Evolutionary conservation across 2,888 invertebrate genomes (phyloP).

Genomic region (Drosophila emarginata): DNA sequence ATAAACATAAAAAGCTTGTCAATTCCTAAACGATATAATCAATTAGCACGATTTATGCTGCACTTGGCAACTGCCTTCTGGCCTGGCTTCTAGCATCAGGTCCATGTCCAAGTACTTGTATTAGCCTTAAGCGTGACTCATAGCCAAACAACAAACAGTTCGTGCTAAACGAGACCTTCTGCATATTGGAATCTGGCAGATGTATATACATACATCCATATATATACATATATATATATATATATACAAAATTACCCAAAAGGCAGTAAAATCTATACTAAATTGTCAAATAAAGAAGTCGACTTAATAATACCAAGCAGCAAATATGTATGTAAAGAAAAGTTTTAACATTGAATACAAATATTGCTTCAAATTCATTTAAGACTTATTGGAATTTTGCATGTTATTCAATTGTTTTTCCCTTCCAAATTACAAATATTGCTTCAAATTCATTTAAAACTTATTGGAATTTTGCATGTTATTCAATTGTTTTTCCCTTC

Average conservation of each 20-base stretch:
- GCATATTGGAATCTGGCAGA: slow-evolving; percentile 51
- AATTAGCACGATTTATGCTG: slow-evolving; percentile 77
- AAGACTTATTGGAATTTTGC: too few relatives aligned
- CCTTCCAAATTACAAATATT: too few relatives aligned
- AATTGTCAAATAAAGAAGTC: not conserved
- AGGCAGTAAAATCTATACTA: slow-evolving; percentile 39
- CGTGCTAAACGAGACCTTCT: slow-evolving; percentile 76
- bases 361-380: too few relatives aligned
- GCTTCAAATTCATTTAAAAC: too few relatives aligned
- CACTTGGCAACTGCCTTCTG: slow-evolving; percentile 52
- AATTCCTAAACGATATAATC: slow-evolving; percentile 68
- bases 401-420: too few relatives aligned
- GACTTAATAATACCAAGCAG: not conserved
- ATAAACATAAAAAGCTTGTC: slow-evolving; percentile 56
- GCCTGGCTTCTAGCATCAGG: slow-evolving; percentile 29
- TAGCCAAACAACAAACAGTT: slow-evolving; percentile 50
- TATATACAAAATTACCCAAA: slow-evolving; percentile 37
- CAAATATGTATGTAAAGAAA: too few relatives aligned
- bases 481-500: too few relatives aligned
- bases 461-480: too few relatives aligned
- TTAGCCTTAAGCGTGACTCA: slow-evolving; percentile 66
- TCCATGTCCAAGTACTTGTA: slow-evolving; percentile 53
- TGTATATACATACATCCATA: slow-evolving; percentile 9
- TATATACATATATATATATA: slow-evolving; percentile 20
- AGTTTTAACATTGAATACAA: too few relatives aligned